Base-by-base conservation (phyloP, 2,113 vertebrate species). In the Eudorcas thomsonii region DNA sequence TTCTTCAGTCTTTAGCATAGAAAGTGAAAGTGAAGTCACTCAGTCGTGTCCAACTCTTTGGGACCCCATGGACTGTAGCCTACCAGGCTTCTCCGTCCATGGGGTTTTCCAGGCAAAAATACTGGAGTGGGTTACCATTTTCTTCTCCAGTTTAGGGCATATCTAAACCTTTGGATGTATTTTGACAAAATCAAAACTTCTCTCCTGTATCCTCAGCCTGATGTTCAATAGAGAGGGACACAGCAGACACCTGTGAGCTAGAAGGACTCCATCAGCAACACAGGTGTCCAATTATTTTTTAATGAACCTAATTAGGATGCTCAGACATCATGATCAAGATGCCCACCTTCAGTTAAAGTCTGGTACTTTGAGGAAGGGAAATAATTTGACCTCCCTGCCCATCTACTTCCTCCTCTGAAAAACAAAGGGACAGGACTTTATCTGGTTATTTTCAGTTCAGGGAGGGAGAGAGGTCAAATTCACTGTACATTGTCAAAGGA, bases 381-480 rank as follows among this genome's bases (percentile, higher is more conserved):
- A 64, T 81, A 26, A 87, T 91, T 82, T 93, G 91, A 45, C n/a
- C 36, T 93, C 26, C 2, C 16, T 64, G 33, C 8, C 39, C 54
- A 33, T 94, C 89, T 9, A 28, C 77, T 94, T 97, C 89, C 78
- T 94, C 55, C 54, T 74, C 77, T 94, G 50, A 74, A 96, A 96
- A 90, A 97, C 88, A 84, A 96, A 89, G 45, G 15, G 59, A 62
- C 23, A 91, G 83, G 52, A 39, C n/a, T 59, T 94, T 89, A 95
- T 93, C 85, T 90, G 77, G 55, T 88, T 89, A 67, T 71, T 97
- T 97, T 55, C 71, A 93, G 77, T 82, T 92, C 89, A 45, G 10
- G 43, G 23, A 85, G 84, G 28, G 52, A 93, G 81, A 94, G 43
- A 88, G 67, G 54, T 95, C 92, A 97, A 67, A 96, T 62, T 74